These are phyloP conservation scores for Harmothoe impar DNA, from an alignment of 2,888 invertebrate genomes.

Conservation along the genomic window DNA sequence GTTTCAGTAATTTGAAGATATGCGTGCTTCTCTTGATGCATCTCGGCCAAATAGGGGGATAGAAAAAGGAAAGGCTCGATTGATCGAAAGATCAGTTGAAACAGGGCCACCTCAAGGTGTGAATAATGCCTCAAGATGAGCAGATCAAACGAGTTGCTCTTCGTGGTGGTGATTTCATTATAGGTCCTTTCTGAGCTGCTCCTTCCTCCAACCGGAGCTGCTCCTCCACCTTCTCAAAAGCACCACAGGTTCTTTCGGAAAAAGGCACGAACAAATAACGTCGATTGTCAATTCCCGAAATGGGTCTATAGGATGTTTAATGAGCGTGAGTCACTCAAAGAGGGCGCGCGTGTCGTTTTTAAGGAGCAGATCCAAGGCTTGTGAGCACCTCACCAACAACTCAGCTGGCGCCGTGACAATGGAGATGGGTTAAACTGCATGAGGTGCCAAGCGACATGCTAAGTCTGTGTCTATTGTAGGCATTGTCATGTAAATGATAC, in stretches of 20 bases:
- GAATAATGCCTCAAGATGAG: conserved; percentile 1
- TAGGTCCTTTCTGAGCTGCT: background rate
- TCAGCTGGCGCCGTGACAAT: conserved; percentile 24
- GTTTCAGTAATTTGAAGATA: conserved; percentile 4
- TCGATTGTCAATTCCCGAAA: conserved; percentile 53
- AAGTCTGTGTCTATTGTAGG: too few relatives aligned
- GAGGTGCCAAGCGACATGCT: background rate
- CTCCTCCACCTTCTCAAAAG: background rate
- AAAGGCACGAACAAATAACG: conserved; percentile 56
- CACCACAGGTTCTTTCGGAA: conserved; percentile 46
- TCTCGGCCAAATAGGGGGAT: background rate
- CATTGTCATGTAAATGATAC: too few relatives aligned
- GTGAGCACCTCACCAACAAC: background rate
- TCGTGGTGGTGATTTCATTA: conserved; percentile 39
- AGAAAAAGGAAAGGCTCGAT: background rate
- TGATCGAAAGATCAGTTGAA: conserved; percentile 33
- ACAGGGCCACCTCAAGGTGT: background rate
- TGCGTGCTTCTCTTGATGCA: background rate
- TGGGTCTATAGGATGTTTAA: conserved; percentile 56
- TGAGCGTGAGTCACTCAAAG: conserved; percentile 58
- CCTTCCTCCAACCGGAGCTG: background rate
- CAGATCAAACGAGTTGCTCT: conserved; percentile 47
- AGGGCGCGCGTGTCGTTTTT: conserved; percentile 23
- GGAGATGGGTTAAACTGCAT: background rate
- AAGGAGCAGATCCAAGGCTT: background rate